A percentile compares a stretch with the other conserved stretches of the same genome.
These are phyloP conservation scores for Smittia sp. DNA, from an alignment of 2,888 invertebrate species.

Conservation along the genomic window DNA sequence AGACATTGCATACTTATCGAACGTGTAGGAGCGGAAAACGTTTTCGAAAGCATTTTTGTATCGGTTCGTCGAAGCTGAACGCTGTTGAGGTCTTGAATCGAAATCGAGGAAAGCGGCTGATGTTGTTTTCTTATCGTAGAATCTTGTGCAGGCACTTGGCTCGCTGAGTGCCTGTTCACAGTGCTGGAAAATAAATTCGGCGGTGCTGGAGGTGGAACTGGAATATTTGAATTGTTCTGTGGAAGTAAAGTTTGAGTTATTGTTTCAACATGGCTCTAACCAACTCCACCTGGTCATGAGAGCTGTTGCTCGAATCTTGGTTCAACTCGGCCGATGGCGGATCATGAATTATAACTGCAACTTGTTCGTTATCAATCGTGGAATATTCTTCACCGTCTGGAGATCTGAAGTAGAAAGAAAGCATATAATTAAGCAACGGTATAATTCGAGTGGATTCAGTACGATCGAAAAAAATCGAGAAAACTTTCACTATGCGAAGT, in stretches of 20 bases:
- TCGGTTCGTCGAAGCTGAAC: constrained; percentile 76
- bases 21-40: constrained; percentile 77
- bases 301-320: neutral
- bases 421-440: too few relatives aligned
- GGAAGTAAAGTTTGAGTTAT: neutral
- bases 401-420: constrained; percentile 46
- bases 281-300: neutral
- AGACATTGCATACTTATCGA: constrained; percentile 74
- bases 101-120: constrained; percentile 83
- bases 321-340: neutral
- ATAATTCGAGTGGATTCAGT: too few relatives aligned
- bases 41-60: constrained; percentile 73
- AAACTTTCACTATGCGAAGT: too few relatives aligned
- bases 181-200: constrained; percentile 43
- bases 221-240: constrained; percentile 45
- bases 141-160: constrained; percentile 49
- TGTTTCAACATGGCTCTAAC: too few relatives aligned
- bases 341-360: neutral
- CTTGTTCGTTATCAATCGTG: neutral
- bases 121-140: constrained; percentile 57
- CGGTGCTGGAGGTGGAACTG: constrained; percentile 59
- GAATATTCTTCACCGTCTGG: constrained; percentile 53
- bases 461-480: too few relatives aligned
- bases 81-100: constrained; percentile 81
- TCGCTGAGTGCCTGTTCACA: constrained; percentile 35